phyloP scores from a whole-genome alignment of 2,113 vertebrate species.

The Lota lota region DNA sequence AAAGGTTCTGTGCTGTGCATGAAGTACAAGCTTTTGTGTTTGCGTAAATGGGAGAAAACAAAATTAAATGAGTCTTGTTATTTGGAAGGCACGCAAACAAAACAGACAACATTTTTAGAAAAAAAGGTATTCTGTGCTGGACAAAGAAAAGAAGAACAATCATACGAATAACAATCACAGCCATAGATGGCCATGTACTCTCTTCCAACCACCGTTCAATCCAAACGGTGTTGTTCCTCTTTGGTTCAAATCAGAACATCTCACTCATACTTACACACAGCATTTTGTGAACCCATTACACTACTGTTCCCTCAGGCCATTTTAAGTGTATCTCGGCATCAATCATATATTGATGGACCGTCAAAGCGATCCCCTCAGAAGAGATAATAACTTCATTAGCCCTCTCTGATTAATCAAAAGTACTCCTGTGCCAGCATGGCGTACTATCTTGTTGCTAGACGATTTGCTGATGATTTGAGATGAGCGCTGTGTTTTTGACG shows the following conservation, averaged over 20 bases:
- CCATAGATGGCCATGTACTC: too few relatives aligned
- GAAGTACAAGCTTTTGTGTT: too few relatives aligned
- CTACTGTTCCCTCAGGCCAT: constrained; percentile 26
- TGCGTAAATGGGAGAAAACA: too few relatives aligned
- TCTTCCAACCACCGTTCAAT: neutral
- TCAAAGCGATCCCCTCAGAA: constrained; percentile 49
- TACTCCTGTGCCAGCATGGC: constrained; percentile 48
- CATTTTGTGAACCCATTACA: constrained; percentile 29
- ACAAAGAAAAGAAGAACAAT: too few relatives aligned
- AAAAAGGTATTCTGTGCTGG: too few relatives aligned
- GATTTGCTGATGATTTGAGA: constrained; percentile 44
- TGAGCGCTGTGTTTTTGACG: constrained; percentile 25
- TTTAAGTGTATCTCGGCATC: constrained; percentile 30
- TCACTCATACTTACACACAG: constrained; percentile 26
- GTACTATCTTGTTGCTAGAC: constrained; percentile 44
- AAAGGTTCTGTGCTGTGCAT: neutral
- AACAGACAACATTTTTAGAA: too few relatives aligned
- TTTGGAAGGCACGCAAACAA: too few relatives aligned
- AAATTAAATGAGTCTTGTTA: too few relatives aligned
- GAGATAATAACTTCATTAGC: constrained; percentile 59
- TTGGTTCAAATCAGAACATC: constrained; percentile 1
- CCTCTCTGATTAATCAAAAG: constrained; percentile 51
- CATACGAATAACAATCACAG: too few relatives aligned
- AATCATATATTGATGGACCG: constrained; percentile 37
- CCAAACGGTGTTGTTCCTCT: neutral